These are phyloP conservation scores for Gymnobelideus leadbeateri DNA, from an alignment of 2,113 vertebrate genomes.

Conservation along the genomic window DNA sequence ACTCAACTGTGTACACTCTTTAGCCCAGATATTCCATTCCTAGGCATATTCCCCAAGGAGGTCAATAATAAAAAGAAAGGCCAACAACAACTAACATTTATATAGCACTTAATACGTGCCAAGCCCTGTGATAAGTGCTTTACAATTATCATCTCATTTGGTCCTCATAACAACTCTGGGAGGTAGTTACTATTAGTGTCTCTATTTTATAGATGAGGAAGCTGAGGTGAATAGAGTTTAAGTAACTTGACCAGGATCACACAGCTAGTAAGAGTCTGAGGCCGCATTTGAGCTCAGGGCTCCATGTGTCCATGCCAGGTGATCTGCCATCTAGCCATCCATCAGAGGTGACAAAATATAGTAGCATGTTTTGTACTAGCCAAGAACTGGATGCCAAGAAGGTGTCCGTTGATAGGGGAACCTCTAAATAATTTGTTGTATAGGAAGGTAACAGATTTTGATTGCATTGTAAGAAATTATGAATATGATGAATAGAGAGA, in stretches of 20 bases:
- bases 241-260: not conserved
- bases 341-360: not conserved
- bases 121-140: not conserved
- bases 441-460: not conserved
- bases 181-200: not conserved
- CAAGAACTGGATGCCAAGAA: not conserved
- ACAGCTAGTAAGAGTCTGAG: not conserved
- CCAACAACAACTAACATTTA: not conserved
- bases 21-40: not conserved
- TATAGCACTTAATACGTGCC: not conserved
- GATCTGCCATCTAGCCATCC: not conserved
- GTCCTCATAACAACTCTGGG: not conserved
- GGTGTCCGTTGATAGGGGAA: not conserved
- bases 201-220: not conserved
- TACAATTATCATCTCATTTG: not conserved
- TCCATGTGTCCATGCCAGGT: not conserved
- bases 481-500: not conserved
- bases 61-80: not conserved
- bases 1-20: not conserved
- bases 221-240: not conserved
- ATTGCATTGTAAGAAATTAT: not conserved
- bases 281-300: not conserved
- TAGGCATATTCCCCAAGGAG: not conserved
- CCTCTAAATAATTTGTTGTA: not conserved
- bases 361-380: not conserved